Evolutionary conservation across 1,140 invertebrate genomes (phyloP), one percentile per base, ranked within the genome.

Genomic region (Dufourea novaeangliae): DNA sequence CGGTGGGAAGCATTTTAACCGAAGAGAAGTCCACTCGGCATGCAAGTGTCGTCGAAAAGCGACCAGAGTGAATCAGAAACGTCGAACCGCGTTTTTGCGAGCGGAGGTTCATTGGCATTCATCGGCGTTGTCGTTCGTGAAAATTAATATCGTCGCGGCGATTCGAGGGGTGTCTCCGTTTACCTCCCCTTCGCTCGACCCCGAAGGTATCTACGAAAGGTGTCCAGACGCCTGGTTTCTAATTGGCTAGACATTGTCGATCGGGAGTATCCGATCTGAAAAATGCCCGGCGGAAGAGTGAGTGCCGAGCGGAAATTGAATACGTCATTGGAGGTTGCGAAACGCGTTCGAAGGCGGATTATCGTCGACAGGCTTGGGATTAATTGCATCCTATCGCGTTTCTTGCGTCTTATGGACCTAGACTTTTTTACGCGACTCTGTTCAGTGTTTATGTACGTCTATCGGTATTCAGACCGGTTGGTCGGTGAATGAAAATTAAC

Each of bases 41-140:
- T 46, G 39, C 52, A 17, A 37, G 34, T 17, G 25, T 29, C 32
- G 37, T 73, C 22, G 44, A 62, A 25, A 64, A 64, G 20, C 32
- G 54, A 46, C 20, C 22, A n/a, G 52, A 75, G 27, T 25, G 73
- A 69, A 69, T 68, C 63, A 44, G 34, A 59, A 44, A 75, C 37
- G 62, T 32, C 62, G 50, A 54, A 14, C 20, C 64, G 54, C 52
- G 57, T 75, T 75, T 59, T 68, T 75, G 22, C 39, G 12, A 8
- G 27, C 27, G 12, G 44, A 12, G 54, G 73, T 69, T 75, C 73
- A 69, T 75, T 69, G 73, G 73, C 73, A 75, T 69, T 75, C 64
- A 66, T 20, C 46, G 32, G 25, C 34, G 64, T 27, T 41, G 37
- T 68, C 73, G 64, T 39, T 68, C 54, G 34, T 64, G 73, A 68